Percentiles rank a stretch among this genome's conserved stretches.
These are phyloP conservation scores for Mohoua ochrocephala DNA, from an alignment of 2,113 vertebrate species.

Conservation along the genomic window DNA sequence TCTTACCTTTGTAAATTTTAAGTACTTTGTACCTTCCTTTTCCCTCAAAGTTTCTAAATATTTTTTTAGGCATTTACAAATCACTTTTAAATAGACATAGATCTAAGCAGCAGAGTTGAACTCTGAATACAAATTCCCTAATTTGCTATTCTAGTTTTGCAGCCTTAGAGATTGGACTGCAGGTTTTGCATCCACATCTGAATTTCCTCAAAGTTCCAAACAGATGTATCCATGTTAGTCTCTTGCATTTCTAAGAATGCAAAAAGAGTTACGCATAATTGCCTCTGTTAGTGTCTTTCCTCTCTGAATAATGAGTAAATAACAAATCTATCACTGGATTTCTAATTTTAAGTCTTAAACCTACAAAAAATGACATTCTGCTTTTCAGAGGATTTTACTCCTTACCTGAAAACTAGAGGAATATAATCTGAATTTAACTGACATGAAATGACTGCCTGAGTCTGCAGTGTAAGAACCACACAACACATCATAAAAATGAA, in stretches of 20 bases:
- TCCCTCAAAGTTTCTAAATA: background rate
- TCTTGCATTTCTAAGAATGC: background rate
- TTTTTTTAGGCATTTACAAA: background rate
- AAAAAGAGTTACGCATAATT: background rate
- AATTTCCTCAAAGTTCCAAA: slow-evolving; percentile 1
- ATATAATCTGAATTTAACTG: background rate
- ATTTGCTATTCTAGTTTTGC: background rate
- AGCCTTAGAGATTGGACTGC: background rate
- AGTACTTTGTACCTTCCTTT: background rate
- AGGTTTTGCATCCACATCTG: background rate
- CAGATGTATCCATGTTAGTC: background rate
- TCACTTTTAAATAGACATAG: slow-evolving; percentile 12
- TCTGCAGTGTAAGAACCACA: background rate
- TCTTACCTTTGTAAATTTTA: background rate
- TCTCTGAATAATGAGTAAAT: background rate
- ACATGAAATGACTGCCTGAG: background rate
- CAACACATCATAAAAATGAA: background rate
- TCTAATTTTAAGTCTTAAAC: background rate
- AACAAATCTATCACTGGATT: background rate
- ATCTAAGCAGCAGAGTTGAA: background rate
- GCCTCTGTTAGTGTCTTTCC: background rate
- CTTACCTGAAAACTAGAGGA: background rate
- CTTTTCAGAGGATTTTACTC: background rate
- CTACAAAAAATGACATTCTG: background rate
- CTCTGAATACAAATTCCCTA: background rate